These are phyloP conservation scores for Odontocolon sp. DNA, from an alignment of 2,888 invertebrate genomes.

Conservation along the genomic window DNA sequence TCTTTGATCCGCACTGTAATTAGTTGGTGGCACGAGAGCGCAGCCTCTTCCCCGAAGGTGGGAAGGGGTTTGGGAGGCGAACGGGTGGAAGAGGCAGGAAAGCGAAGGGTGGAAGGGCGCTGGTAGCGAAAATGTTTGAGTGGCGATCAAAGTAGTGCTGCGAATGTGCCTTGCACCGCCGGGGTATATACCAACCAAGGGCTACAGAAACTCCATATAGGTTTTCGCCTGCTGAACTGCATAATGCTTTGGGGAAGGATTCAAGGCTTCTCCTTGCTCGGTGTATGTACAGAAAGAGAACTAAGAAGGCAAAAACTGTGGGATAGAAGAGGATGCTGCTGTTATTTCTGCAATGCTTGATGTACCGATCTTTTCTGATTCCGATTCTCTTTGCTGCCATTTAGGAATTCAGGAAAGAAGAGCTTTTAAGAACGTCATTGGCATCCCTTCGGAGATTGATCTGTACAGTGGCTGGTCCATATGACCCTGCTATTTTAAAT, in stretches of 20 bases:
- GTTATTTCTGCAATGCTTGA: neutral
- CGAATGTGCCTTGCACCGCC: slow-evolving; percentile 68
- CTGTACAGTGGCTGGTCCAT: too few relatives aligned
- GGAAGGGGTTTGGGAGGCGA: slow-evolving; percentile 41
- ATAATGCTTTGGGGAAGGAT: neutral
- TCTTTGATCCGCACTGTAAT: slow-evolving; percentile 80
- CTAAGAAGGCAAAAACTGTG: neutral
- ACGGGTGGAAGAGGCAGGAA: slow-evolving; percentile 55
- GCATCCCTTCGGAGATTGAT: too few relatives aligned
- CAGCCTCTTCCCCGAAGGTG: slow-evolving; percentile 53
- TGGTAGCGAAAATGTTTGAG: slow-evolving; percentile 78
- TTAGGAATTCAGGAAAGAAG: neutral
- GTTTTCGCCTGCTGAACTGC: slow-evolving; percentile 36
- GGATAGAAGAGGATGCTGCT: slow-evolving; percentile 7
- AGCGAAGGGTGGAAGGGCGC: slow-evolving; percentile 36
- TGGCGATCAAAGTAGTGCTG: slow-evolving; percentile 78
- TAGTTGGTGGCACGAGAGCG: slow-evolving; percentile 74
- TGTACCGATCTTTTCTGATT: neutral
- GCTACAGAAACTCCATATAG: slow-evolving; percentile 6
- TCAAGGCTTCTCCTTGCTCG: neutral
- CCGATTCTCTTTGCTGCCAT: neutral
- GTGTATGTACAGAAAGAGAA: slow-evolving; percentile 23
- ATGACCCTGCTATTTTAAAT: too few relatives aligned
- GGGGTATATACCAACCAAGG: slow-evolving; percentile 38
- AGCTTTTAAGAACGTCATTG: too few relatives aligned